phyloP scores from a whole-genome alignment of 2,113 vertebrate genomes.

The Megatriorchis doriae region DNA sequence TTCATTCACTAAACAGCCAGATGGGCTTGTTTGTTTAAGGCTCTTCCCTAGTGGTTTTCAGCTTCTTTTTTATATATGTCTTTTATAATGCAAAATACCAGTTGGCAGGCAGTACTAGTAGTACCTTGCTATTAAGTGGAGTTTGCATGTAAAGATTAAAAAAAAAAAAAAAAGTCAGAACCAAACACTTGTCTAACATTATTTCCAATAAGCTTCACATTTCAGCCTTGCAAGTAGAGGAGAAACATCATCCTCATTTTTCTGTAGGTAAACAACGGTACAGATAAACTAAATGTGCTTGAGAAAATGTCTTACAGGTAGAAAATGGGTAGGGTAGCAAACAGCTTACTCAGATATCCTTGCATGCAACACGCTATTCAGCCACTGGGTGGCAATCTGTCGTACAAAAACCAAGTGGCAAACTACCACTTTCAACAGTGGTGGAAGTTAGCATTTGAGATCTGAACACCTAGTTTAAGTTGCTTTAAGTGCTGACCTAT shows the following conservation, averaged over 20 bases:
- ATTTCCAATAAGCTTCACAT: not conserved
- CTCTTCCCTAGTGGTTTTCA: constrained; percentile 7
- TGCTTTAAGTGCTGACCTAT: not conserved
- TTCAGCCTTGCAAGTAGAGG: not conserved
- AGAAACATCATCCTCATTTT: not conserved
- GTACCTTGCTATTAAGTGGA: not conserved
- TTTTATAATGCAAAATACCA: constrained; percentile 38
- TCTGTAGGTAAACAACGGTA: not conserved
- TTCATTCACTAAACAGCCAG: constrained; percentile 44
- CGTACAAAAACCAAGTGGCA: not conserved
- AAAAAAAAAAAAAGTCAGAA: not conserved
- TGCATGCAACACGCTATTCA: not conserved
- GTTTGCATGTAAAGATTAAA: not conserved
- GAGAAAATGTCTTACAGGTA: not conserved
- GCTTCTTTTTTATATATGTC: not conserved
- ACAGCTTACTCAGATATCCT: not conserved
- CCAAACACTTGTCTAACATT: not conserved
- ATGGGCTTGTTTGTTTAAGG: constrained; percentile 49
- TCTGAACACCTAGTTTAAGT: not conserved
- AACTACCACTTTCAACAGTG: not conserved
- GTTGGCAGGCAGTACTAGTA: not conserved
- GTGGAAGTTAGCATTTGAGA: not conserved
- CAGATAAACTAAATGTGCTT: not conserved
- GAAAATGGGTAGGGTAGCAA: not conserved
- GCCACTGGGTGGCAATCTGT: not conserved